Base-by-base conservation (phyloP, 2,888 invertebrate species). In the Andrena chrysosceles region DNA sequence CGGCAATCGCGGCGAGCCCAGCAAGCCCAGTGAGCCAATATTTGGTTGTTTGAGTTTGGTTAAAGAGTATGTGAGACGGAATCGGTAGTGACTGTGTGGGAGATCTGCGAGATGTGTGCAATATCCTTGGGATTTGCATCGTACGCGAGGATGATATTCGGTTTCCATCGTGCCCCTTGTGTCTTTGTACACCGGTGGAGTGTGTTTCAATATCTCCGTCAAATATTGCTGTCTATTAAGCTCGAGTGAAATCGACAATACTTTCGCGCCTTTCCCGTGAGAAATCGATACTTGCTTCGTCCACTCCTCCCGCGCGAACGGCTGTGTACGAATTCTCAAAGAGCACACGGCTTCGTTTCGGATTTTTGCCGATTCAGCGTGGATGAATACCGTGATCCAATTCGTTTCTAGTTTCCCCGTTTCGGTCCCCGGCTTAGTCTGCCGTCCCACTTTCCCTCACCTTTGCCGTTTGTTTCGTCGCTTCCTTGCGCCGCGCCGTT, bases 321-420 rank as follows among this genome's bases (percentile, higher is more conserved):
- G 26, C 48, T 63, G 72, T 66, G 67, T 54, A 81, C 73, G 82
- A 82, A 77, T 77, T 77, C 62, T 69, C 67, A 63, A 82, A 83
- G 68, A 62, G 60, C 78, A 5, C 42, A 5, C 42, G 4, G 42
- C 42, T 42, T 52, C 54, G 66, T 79, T 77, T 49, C 66, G 76
- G 62, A 79, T 79, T 84, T 84, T 77, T 66, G 66, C 69, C 83
- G 79, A 79, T 76, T 72, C 72, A 64, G 69, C 76, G 72, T 49
- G 75, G 79, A 84, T 76, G 84, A 84, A 84, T 72, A 72, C 64
- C 60, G 56, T 63, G 83, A 84, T 84, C 79, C 79, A 76, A 84
- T 84, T 84, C 83, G 83, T 60, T 66, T 23, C 69, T 62, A 56
- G 79, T 67, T 72, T 42, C 75, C 64, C 49, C 72, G 71, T 71